phyloP scores from a whole-genome alignment of 2,797 vertebrate species.

The Hyperoplus immaculatus region DNA sequence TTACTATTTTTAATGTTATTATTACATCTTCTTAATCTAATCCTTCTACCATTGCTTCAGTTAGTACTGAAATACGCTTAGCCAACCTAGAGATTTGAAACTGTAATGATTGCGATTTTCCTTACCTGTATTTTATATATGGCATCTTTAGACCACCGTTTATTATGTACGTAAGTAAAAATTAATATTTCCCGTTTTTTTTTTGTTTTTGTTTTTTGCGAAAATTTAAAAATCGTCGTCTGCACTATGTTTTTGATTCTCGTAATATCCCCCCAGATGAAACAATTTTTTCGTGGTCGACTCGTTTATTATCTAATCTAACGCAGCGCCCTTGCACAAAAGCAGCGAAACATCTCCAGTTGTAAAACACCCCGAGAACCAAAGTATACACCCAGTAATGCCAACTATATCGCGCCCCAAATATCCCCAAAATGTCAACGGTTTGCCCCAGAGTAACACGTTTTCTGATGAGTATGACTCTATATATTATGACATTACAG shows the following conservation, averaged over 20 bases:
- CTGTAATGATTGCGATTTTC: slow-evolving; percentile 87
- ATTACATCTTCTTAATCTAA: slow-evolving; percentile 87
- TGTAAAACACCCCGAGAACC: slow-evolving; percentile 80
- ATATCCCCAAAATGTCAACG: slow-evolving; percentile 19
- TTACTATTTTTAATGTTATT: slow-evolving; percentile 88
- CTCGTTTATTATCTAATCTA: slow-evolving; percentile 54
- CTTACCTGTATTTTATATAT: slow-evolving; percentile 88
- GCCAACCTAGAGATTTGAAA: slow-evolving; percentile 88
- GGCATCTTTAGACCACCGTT: slow-evolving; percentile 87
- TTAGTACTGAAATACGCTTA: slow-evolving; percentile 89
- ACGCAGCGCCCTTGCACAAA: slow-evolving; percentile 83
- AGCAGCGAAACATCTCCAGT: slow-evolving; percentile 73
- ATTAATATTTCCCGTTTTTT: slow-evolving; percentile 80
- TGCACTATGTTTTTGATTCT: slow-evolving; percentile 79
- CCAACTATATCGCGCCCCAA: slow-evolving; percentile 17
- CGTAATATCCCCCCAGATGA: slow-evolving; percentile 61
- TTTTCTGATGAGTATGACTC: slow-evolving; percentile 62
- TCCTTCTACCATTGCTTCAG: slow-evolving; percentile 89
- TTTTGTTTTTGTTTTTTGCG: background rate
- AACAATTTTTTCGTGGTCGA: slow-evolving; percentile 60
- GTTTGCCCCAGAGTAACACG: slow-evolving; percentile 53
- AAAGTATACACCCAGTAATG: slow-evolving; percentile 74
- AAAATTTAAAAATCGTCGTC: slow-evolving; percentile 75
- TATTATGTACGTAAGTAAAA: slow-evolving; percentile 85
- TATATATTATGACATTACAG: slow-evolving; percentile 68